phyloP scores from a whole-genome alignment of 1,140 invertebrate species.

The Mesaphorura yosii region DNA sequence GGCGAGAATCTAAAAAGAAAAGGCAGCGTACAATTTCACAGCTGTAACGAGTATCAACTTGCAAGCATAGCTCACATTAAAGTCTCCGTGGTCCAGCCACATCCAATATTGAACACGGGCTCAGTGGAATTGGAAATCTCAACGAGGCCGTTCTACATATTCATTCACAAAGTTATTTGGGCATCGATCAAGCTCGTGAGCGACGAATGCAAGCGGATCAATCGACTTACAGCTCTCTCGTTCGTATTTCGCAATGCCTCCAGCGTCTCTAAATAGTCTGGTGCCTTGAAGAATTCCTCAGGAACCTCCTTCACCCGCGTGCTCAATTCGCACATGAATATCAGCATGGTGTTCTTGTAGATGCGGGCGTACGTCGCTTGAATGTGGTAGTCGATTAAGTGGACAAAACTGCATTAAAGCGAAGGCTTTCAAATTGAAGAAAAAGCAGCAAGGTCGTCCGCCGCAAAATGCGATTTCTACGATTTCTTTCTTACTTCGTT shows the following conservation, averaged over 20 bases:
- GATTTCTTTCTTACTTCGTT: constrained; percentile 44
- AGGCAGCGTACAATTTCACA: constrained; percentile 35
- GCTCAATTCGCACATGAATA: constrained; percentile 47
- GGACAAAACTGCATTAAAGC: constrained; percentile 52
- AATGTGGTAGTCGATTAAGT: constrained; percentile 58
- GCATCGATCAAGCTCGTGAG: background rate
- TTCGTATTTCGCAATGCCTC: constrained; percentile 1
- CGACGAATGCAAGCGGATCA: background rate
- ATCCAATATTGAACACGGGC: constrained; percentile 47
- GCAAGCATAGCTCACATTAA: no score
- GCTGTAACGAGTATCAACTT: no score
- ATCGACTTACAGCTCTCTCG: constrained; percentile 11
- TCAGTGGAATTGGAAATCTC: constrained; percentile 35
- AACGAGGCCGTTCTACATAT: background rate
- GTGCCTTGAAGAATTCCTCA: constrained; percentile 33
- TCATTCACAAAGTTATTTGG: constrained; percentile 11
- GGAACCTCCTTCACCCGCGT: constrained; percentile 49
- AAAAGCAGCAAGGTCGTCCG: constrained; percentile 6
- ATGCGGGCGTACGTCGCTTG: constrained; percentile 54
- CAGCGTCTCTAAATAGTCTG: constrained; percentile 17
- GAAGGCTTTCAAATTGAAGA: constrained; percentile 7
- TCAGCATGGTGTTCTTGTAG: constrained; percentile 51
- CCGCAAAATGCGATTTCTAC: constrained; percentile 1
- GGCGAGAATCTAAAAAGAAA: constrained; percentile 49
- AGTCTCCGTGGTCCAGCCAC: no score